phyloP scores from a whole-genome alignment of 2,797 vertebrate genomes.

The Diplodus puntazzo region DNA sequence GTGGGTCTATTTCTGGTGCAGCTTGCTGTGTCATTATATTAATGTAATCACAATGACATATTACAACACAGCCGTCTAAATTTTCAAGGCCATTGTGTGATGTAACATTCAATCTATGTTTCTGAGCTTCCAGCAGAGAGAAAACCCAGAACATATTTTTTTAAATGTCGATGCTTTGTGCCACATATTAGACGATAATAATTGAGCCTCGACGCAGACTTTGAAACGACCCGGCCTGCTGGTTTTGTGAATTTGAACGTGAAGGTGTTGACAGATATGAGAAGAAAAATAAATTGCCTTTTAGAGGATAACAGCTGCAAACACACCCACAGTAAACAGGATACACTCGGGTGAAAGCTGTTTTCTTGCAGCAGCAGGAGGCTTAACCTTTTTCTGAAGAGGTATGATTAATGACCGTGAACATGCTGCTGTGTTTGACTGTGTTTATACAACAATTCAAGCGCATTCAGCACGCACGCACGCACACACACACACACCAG shows the following conservation, averaged over 20 bases:
- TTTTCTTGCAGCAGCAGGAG: conserved; percentile 22
- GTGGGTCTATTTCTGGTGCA: not conserved
- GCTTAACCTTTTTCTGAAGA: conserved; percentile 14
- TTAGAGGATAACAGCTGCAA: conserved; percentile 19
- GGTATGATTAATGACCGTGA: conserved; percentile 36
- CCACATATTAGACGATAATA: not conserved
- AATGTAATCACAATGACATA: not conserved
- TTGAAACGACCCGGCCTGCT: not conserved
- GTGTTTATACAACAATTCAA: conserved; percentile 48
- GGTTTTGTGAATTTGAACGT: conserved; percentile 9
- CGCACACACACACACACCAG: not conserved
- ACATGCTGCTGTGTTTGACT: conserved; percentile 5
- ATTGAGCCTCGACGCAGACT: not conserved
- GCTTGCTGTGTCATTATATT: not conserved
- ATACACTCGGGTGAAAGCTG: not conserved
- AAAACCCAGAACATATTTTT: not conserved
- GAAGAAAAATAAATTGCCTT: conserved; percentile 15
- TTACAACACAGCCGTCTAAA: not conserved
- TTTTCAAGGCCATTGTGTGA: not conserved
- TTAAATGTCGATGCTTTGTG: not conserved
- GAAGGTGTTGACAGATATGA: conserved; percentile 19
- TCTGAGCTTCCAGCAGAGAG: not conserved
- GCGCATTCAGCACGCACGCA: conserved; percentile 8
- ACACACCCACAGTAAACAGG: conserved; percentile 7
- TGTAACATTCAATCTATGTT: not conserved